A percentile compares a stretch with the other conserved stretches of the same genome.
Evolutionary conservation across 2,113 vertebrate species (phyloP).

Genomic region (Atrichornis clamosus): DNA sequence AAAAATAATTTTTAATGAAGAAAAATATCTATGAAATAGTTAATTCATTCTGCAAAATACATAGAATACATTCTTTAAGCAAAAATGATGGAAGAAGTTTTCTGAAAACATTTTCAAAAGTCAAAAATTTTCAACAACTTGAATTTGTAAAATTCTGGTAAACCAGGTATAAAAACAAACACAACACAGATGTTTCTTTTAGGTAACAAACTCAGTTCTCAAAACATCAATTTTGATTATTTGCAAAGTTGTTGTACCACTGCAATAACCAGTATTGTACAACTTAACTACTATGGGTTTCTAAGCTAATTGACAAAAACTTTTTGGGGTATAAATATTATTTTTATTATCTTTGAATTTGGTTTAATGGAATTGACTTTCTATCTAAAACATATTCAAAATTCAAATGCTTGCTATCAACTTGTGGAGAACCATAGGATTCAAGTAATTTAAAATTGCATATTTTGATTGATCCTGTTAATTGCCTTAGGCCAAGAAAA

Average conservation of each 20-base stretch:
- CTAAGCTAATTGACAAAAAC: fast-evolving
- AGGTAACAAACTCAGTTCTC: background rate
- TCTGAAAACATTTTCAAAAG: background rate
- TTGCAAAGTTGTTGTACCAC: background rate
- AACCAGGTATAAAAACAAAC: background rate
- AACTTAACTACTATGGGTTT: background rate
- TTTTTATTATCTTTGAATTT: background rate
- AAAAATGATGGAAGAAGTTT: background rate
- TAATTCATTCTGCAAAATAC: background rate
- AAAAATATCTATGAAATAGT: background rate
- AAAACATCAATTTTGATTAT: background rate
- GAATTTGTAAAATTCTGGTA: background rate
- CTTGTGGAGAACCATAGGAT: background rate
- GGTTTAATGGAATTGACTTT: background rate
- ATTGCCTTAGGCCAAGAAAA: background rate
- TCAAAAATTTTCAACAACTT: background rate
- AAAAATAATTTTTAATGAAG: background rate
- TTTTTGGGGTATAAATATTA: background rate
- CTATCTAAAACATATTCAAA: background rate
- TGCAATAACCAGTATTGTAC: background rate
- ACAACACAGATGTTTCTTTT: background rate
- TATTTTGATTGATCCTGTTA: background rate
- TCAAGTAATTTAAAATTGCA: background rate
- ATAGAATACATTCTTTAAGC: background rate
- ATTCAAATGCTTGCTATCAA: background rate